Percentiles rank a stretch among this genome's conserved stretches.
Conservation (phyloP, 2,888 invertebrate species). For the Plagodis dolabraria region DNA sequence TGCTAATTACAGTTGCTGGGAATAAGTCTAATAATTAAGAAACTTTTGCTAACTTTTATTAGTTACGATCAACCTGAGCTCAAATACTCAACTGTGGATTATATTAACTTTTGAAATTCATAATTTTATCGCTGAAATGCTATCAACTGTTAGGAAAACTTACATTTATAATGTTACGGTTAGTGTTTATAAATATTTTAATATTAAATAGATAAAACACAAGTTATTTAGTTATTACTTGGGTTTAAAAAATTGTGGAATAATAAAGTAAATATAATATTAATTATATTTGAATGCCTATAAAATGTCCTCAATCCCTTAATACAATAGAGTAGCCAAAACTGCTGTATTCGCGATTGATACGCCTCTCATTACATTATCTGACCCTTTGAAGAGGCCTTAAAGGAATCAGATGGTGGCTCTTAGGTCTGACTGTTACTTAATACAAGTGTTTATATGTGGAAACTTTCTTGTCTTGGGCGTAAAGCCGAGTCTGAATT, state of each 20-base stretch:
- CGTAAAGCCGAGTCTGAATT: background rate
- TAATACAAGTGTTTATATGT: constrained; percentile 14
- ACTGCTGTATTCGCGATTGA: constrained; percentile 23
- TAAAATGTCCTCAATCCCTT: constrained; percentile 1
- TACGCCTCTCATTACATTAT: constrained; percentile 14
- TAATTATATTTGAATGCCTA: background rate
- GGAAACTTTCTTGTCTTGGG: constrained; percentile 17
- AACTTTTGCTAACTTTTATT: background rate
- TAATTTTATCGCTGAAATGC: too few relatives aligned
- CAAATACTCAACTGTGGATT: too few relatives aligned
- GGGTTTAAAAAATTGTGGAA: too few relatives aligned
- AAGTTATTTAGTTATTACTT: too few relatives aligned
- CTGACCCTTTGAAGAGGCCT: constrained; percentile 22
- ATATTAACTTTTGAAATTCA: too few relatives aligned
- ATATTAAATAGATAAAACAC: too few relatives aligned
- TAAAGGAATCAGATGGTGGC: constrained; percentile 28
- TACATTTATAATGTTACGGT: too few relatives aligned
- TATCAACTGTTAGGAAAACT: too few relatives aligned
- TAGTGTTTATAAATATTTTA: too few relatives aligned
- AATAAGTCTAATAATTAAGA: constrained; percentile 7
- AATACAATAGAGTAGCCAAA: constrained; percentile 3
- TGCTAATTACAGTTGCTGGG: too few relatives aligned
- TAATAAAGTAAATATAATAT: too few relatives aligned
- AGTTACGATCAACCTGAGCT: background rate
- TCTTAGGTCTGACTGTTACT: constrained; percentile 9